Percentiles rank a stretch among this genome's conserved stretches.
Evolutionary conservation across 2,888 invertebrate genomes (phyloP).

Genomic region (Cyaniris semiargus): DNA sequence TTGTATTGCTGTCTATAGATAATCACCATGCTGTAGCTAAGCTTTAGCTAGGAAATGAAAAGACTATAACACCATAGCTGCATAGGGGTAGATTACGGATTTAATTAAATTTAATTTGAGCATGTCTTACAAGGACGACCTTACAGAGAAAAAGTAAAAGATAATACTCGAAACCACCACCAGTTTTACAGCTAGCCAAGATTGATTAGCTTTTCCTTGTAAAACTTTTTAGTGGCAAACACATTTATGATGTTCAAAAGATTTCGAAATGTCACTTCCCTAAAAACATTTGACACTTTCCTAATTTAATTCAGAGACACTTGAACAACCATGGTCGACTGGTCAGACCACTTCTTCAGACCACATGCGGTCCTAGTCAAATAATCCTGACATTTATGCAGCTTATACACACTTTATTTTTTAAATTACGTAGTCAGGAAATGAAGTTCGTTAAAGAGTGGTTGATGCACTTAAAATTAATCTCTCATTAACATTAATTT

Average conservation of each 20-base stretch:
- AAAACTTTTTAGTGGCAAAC: neutral
- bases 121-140: no score
- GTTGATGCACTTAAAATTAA: neutral
- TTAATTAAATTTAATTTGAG: no score
- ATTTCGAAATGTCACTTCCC: neutral
- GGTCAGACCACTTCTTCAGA: neutral
- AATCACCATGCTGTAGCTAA: neutral
- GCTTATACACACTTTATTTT: neutral
- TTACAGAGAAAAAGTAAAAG: no score
- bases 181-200: neutral
- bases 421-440: neutral
- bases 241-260: neutral
- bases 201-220: neutral
- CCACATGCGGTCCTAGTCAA: neutral
- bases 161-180: neutral
- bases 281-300: conserved; percentile 8
- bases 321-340: conserved; percentile 8
- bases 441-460: neutral
- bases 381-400: conserved; percentile 3
- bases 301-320: conserved; percentile 9
- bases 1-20: neutral
- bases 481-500: neutral
- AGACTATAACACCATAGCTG: no score
- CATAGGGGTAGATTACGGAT: no score
- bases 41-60: no score